These are phyloP conservation scores for Willowsia nigromaculata DNA, from an alignment of 2,888 invertebrate genomes.

Conservation along the genomic window DNA sequence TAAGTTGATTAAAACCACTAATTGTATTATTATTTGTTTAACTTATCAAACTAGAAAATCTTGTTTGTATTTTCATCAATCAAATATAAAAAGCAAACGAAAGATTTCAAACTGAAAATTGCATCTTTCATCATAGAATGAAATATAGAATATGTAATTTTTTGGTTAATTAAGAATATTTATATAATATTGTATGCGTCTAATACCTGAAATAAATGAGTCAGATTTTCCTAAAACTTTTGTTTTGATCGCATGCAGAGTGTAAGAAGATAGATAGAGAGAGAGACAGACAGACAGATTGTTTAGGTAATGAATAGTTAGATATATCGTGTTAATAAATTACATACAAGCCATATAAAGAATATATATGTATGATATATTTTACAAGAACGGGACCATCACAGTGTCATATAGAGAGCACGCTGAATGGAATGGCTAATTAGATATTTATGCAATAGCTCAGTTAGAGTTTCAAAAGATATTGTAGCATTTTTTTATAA, in stretches of 20 bases:
- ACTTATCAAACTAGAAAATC: slow-evolving; percentile 1
- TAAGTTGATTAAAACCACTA: slow-evolving; percentile 17
- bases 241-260: slow-evolving; percentile 62
- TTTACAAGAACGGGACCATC: neutral
- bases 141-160: neutral
- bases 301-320: slow-evolving; percentile 6
- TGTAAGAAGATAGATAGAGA: slow-evolving; percentile 46
- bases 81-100: slow-evolving; percentile 3
- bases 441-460: neutral
- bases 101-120: neutral
- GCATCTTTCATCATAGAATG: neutral
- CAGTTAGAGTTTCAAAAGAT: neutral
- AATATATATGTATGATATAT: neutral
- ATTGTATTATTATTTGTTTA: neutral
- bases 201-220: slow-evolving; percentile 69
- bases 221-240: slow-evolving; percentile 59
- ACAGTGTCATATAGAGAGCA: neutral
- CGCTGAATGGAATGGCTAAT: neutral
- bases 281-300: slow-evolving; percentile 47
- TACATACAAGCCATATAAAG: neutral
- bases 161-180: neutral
- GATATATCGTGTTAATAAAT: neutral
- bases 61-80: neutral
- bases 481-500: neutral
- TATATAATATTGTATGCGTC: slow-evolving; percentile 14